Evolutionary conservation across 2,888 invertebrate genomes (phyloP), one percentile per base, ranked within the genome.

Genomic region (Tortrix viridana): DNA sequence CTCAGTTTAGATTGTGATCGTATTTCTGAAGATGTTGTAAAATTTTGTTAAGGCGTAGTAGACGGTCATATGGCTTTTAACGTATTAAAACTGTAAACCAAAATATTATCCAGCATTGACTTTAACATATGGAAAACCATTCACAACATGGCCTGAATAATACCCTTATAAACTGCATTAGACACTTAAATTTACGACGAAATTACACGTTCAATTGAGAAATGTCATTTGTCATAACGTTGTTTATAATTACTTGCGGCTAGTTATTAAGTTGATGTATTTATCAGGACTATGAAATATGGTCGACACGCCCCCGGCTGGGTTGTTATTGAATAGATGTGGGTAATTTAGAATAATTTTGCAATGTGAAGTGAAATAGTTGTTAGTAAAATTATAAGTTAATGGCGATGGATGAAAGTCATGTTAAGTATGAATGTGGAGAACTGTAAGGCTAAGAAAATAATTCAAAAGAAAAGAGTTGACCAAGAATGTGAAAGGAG

Each of bases 261-360:
- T 47, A 16, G 57, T 57, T 63, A 46, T 59, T 52, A 47, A 60
- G 57, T 43, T 63, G 62, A 63, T 57, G 57, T 63, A 63, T 63
- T 63, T 63, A 63, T 63, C 62, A 63, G 52, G 26, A 37, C 23
- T 7, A 46, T 58, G 57, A 63, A 52, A 53, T 62, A 62, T 52
- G 49, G 20, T 9, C 43, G 61, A 50, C 56, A 62, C 61, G 61
- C 61, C 61, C 46, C 19, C n/a, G 44, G 54, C 47, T n/a, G 50
- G 46, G 23, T 55, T 22, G 49, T 43, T 55, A 55, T 41, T 41
- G 41, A 41, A 41, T 16, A 41, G 2, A 16, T 41, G 41, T 6
- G 41, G 41, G 41, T 16, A 41, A 53, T 53, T 53, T 53, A 53
- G 16, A 38, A 41, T 38, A 16, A 38, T 20, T 53, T 53, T 41